Base-by-base conservation (phyloP, 2,888 invertebrate species). In the Volucella bombylans region DNA sequence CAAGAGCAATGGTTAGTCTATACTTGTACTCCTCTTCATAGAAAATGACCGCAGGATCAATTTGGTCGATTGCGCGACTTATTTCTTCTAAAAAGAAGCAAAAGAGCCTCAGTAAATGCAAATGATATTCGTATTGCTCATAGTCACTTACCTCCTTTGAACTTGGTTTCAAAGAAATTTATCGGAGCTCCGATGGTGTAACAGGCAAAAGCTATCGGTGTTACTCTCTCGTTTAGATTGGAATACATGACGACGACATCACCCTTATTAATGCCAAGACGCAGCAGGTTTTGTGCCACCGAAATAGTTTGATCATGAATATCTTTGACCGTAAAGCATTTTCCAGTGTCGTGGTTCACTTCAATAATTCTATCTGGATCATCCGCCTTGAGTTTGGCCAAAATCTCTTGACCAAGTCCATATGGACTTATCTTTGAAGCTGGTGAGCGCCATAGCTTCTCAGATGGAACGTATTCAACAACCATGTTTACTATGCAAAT, bases 101-200 rank as follows among this genome's bases (percentile, higher is more conserved):
- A 23, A 23, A 54, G 3, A 10, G 0, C 10, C 11, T 14, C 18
- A 18, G 18, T 18, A 18, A 18, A 18, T 18, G 18, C 18, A 18
- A 18, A 18, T 18, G 18, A 23, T 23, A 23, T 23, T 23, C 18
- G 18, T 3, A 23, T 23, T 23, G 2, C 18, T 23, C 18, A 23
- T 23, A 3, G 18, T 23, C n/a, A 14, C 86, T 68, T 52, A 87
- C 87, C 87, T 23, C 50, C 76, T 38, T 86, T 54, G 8, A 87
- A 80, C 8, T 69, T 81, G 0, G 83, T 81, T 55, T 88, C 87
- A 65, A 88, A 88, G 41, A 83, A 88, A 45, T 87, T 87, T 0
- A 88, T 64, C 10, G 85, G 77, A 8, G 85, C 81, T 45, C 86
- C 87, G 8, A 85, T 54, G 15, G 85, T 45, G 14, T 82, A 72